phyloP scores from a whole-genome alignment of 2,113 vertebrate species.

The Brachyhypopomus gauderio region DNA sequence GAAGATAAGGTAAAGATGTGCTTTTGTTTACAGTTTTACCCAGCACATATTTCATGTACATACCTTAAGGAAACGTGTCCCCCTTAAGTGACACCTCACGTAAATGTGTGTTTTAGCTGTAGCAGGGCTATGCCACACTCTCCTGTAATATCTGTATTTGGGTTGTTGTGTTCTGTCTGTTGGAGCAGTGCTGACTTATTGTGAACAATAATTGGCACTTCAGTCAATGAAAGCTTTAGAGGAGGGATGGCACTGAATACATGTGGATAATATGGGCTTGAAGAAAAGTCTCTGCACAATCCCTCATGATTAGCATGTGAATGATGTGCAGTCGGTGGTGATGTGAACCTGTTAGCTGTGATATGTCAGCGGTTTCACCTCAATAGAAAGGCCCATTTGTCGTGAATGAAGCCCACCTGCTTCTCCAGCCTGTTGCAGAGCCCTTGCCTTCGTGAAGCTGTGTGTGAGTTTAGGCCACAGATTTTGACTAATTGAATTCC shows the following conservation, averaged over 20 bases:
- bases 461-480: conserved; percentile 37
- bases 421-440: conserved; percentile 44
- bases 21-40: no score
- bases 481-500: conserved; percentile 62
- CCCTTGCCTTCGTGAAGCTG: conserved; percentile 35
- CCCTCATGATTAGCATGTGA: conserved; percentile 56
- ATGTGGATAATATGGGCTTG: conserved; percentile 46
- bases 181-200: conserved; percentile 43
- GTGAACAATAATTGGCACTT: conserved; percentile 54
- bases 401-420: conserved; percentile 54
- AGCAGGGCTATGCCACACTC: conserved; percentile 13
- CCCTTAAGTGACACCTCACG: conserved; percentile 9
- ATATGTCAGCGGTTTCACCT: conserved; percentile 50
- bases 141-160: conserved; percentile 33
- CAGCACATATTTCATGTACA: no score
- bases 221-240: conserved; percentile 48
- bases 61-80: neutral
- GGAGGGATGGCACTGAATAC: conserved; percentile 32
- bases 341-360: conserved; percentile 50
- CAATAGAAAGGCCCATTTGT: conserved; percentile 42
- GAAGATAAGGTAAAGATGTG: no score
- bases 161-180: conserved; percentile 32
- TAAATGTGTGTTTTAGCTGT: conserved; percentile 17
- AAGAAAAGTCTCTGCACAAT: conserved; percentile 41
- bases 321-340: conserved; percentile 46